Conservation (phyloP, 2,113 vertebrate genomes). For the Sylvilagus bachmani region DNA sequence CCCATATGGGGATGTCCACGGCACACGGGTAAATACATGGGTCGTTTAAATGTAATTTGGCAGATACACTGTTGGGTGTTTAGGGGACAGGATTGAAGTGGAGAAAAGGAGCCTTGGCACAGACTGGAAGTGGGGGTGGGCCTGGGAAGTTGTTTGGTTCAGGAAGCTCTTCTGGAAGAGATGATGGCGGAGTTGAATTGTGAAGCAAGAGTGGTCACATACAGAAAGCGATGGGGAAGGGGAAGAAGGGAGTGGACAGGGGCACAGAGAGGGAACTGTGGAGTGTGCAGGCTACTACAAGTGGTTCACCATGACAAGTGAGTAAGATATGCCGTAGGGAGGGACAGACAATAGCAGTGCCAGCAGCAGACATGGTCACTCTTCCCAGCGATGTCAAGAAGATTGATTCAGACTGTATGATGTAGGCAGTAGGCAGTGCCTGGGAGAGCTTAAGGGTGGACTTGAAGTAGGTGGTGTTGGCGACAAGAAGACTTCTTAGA, state of each 20-base stretch:
- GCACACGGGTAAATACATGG: neutral
- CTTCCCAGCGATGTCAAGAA: neutral
- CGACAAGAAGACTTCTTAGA: neutral
- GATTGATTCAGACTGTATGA: neutral
- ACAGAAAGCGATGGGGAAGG: neutral
- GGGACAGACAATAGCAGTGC: too few relatives aligned
- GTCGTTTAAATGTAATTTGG: neutral
- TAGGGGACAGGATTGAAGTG: neutral
- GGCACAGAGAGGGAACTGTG: neutral
- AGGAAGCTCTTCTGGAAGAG: neutral
- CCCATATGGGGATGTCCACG: neutral
- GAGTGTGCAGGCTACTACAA: neutral
- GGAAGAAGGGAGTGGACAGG: neutral
- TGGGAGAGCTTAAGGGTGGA: neutral
- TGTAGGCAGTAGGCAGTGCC: neutral
- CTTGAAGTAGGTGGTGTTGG: neutral
- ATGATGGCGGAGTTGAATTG: neutral
- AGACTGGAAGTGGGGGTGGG: neutral
- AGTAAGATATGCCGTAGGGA: neutral
- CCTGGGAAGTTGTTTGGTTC: neutral
- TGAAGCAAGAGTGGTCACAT: neutral
- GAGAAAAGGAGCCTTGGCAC: neutral
- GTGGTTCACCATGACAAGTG: neutral
- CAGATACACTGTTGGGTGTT: neutral
- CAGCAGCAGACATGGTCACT: fast-evolving